Base-by-base conservation (phyloP, 2,888 invertebrate species). In the Drosophila subquinaria region DNA sequence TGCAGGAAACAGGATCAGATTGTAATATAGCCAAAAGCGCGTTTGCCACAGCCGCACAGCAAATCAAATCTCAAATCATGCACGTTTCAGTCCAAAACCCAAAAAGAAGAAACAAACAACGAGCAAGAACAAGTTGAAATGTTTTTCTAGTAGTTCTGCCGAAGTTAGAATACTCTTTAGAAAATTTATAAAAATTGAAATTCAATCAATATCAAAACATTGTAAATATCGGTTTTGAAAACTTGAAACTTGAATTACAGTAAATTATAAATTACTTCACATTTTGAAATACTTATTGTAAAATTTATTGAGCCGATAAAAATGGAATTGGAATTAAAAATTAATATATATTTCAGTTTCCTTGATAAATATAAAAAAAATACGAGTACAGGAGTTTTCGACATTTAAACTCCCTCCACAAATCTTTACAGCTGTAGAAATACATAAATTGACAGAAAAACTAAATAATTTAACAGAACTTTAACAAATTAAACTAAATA, bases 31-130 rank as follows among this genome's bases (percentile, higher is more conserved):
- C 83, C 81, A 76, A 85, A 73, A 63, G 70, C 71, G 72, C 70
- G 79, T 67, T 70, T 67, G 57, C 79, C 82, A 35, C 74, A 69
- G 77, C 69, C 76, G 71, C 72, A 76, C 72, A 74, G 57, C 79
- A 81, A 77, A 90, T 88, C 90, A 89, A 86, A 86, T 86, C 90
- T 89, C 90, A 89, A 90, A 86, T 86, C 81, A 88, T 88, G 87
- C 83, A 79, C 86, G 81, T 82, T 74, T 57, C 62, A 55, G 70
- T 61, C 47, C 48, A 53, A 55, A 67, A 63, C n/a, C 53, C 11
- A 1, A 64, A 53, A 10, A 59, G 17, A 69, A 23, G 62, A 57
- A 36, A 53, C 50, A 42, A 40, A 56, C 59, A 67, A 56, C 9
- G 15, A 43, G 17, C 11, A 71, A 43, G 4, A 40, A 60, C 15